Conservation (phyloP, 2,113 vertebrate species). For the Mohoua ochrocephala region DNA sequence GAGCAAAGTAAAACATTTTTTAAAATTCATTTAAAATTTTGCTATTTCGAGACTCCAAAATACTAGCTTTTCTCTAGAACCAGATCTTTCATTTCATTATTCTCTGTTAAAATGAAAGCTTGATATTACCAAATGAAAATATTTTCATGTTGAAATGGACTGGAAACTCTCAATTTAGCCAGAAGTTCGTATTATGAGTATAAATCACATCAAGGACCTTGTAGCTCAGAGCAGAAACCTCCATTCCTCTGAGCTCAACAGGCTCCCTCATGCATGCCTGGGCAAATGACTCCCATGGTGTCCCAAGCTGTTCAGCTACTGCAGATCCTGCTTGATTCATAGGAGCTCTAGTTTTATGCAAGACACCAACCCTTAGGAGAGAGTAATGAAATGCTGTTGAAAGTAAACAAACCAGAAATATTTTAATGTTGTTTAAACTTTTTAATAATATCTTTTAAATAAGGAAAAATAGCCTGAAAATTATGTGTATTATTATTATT, state of each 20-base stretch:
- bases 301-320: neutral
- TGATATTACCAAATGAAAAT: neutral
- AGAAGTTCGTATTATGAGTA: neutral
- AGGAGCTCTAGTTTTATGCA: neutral
- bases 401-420: neutral
- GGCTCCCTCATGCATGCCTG: neutral
- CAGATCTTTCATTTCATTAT: neutral
- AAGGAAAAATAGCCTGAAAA: neutral
- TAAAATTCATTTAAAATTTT: neutral
- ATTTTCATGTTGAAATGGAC: neutral
- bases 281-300: neutral
- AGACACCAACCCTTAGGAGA: neutral
- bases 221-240: neutral
- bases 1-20: neutral
- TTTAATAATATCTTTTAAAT: neutral
- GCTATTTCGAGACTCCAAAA: neutral
- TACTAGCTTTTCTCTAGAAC: neutral
- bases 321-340: neutral
- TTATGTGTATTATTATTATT: neutral
- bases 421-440: neutral
- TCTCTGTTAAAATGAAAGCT: neutral
- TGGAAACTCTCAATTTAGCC: neutral
- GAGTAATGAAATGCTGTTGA: neutral
- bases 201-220: neutral
- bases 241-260: neutral